A percentile compares a stretch with the other conserved stretches of the same genome.
Conservation (phyloP, 1,140 invertebrate genomes). For the Drosophila rufa region DNA sequence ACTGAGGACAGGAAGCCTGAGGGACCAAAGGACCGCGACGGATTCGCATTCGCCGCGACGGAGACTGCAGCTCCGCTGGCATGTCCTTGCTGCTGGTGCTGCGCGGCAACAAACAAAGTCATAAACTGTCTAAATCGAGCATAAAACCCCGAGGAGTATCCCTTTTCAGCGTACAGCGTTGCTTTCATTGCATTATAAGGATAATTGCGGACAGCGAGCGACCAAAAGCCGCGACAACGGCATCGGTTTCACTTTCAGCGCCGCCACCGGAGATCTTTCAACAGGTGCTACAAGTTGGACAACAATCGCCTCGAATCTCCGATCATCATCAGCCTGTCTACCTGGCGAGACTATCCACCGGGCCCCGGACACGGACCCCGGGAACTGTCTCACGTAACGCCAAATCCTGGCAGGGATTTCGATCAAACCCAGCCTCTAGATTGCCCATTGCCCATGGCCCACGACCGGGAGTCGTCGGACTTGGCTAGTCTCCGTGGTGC, state of each 20-base stretch:
- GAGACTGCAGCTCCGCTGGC: constrained; percentile 22
- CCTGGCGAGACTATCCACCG: constrained; percentile 52
- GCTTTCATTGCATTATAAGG: constrained; percentile 70
- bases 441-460: constrained; percentile 46
- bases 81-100: constrained; percentile 19
- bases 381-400: constrained; percentile 65
- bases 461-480: constrained; percentile 20
- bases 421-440: constrained; percentile 80
- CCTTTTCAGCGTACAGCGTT: constrained; percentile 50
- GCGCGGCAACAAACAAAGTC: constrained; percentile 63
- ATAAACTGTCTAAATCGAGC: constrained; percentile 79
- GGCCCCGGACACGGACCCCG: constrained; percentile 14
- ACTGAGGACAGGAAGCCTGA: constrained; percentile 17
- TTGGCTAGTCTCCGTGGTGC: constrained; percentile 65
- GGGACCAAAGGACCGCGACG: constrained; percentile 23
- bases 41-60: constrained; percentile 39
- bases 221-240: constrained; percentile 66
- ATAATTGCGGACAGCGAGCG: constrained; percentile 63
- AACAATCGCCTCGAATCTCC: constrained; percentile 42
- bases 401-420: constrained; percentile 68
- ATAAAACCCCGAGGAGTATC: constrained; percentile 75
- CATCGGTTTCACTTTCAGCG: constrained; percentile 64
- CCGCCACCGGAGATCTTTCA: constrained; percentile 30
- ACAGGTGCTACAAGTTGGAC: constrained; percentile 78
- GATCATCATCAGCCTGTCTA: constrained; percentile 73